Percentiles rank a stretch among this genome's conserved stretches.
phyloP scores from a whole-genome alignment of 2,797 vertebrate species.

The Ptychadena robeensis region DNA sequence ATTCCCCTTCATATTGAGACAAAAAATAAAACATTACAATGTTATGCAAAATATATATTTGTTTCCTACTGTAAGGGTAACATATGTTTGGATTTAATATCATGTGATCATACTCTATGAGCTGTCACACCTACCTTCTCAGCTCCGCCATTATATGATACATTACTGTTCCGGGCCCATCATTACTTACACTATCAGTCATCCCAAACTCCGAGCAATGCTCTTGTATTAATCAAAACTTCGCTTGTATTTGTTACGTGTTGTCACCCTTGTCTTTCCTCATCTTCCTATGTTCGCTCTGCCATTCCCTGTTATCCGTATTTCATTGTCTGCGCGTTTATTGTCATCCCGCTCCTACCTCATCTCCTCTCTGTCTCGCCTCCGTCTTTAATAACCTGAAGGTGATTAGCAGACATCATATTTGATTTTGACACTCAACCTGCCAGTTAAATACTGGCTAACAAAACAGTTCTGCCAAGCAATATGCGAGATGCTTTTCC shows the following conservation, averaged over 20 bases:
- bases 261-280: conserved; percentile 22
- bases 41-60: conserved; percentile 1
- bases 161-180: neutral
- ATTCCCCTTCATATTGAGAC: no score
- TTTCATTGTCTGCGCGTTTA: conserved; percentile 51
- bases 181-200: conserved; percentile 24
- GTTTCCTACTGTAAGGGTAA: neutral
- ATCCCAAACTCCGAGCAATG: neutral
- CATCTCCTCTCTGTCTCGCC: conserved; percentile 23
- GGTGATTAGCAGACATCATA: conserved; percentile 74
- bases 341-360: conserved; percentile 24
- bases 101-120: neutral
- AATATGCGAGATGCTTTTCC: conserved; percentile 73
- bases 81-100: neutral
- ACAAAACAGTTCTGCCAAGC: conserved; percentile 75
- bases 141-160: conserved; percentile 4
- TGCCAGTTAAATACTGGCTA: conserved; percentile 73
- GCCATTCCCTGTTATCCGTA: neutral
- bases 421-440: conserved; percentile 73
- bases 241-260: conserved; percentile 12
- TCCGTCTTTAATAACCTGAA: conserved; percentile 67
- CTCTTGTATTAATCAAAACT: conserved; percentile 46
- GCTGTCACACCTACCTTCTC: neutral
- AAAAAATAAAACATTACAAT: neutral
- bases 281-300: neutral